A percentile compares a stretch with the other conserved stretches of the same genome.
Conservation (phyloP, 2,888 invertebrate species). For the Nephrotoma appendiculata region DNA sequence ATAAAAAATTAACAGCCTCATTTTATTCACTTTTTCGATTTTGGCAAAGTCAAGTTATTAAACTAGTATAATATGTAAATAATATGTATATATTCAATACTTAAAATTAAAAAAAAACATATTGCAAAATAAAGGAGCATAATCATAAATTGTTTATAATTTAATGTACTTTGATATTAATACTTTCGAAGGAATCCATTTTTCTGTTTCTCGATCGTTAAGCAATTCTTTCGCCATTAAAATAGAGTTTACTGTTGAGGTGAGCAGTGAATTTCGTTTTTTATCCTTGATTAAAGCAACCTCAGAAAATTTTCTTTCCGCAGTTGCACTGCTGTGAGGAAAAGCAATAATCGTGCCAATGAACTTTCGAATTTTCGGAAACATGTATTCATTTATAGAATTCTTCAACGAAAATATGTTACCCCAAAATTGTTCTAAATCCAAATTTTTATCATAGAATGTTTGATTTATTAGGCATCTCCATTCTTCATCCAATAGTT, state of each 20-base stretch:
- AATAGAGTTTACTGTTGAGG: background rate
- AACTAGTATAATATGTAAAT: too few species aligned
- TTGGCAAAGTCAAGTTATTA: too few species aligned
- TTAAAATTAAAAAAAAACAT: too few species aligned
- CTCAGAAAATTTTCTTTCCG: background rate
- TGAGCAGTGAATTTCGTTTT: background rate
- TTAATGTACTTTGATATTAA: background rate
- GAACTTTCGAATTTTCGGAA: too few species aligned
- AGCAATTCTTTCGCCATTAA: background rate
- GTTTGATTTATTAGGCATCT: slow-evolving; percentile 6
- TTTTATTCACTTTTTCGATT: too few species aligned
- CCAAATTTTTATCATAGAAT: slow-evolving; percentile 2
- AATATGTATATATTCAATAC: too few species aligned
- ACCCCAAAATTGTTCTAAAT: slow-evolving; percentile 8
- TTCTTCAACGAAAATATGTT: slow-evolving; percentile 9
- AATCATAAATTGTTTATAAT: too few species aligned
- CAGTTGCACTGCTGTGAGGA: too few species aligned
- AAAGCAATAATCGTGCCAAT: too few species aligned
- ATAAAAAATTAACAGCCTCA: too few species aligned
- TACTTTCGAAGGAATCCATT: background rate
- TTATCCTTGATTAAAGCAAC: slow-evolving; percentile 1
- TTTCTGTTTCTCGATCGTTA: background rate
- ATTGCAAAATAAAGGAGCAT: background rate
- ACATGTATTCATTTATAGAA: background rate
- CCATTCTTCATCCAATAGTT: slow-evolving; percentile 9